Base-by-base conservation (phyloP, 2,797 vertebrate species). In the Mus minutoides region DNA sequence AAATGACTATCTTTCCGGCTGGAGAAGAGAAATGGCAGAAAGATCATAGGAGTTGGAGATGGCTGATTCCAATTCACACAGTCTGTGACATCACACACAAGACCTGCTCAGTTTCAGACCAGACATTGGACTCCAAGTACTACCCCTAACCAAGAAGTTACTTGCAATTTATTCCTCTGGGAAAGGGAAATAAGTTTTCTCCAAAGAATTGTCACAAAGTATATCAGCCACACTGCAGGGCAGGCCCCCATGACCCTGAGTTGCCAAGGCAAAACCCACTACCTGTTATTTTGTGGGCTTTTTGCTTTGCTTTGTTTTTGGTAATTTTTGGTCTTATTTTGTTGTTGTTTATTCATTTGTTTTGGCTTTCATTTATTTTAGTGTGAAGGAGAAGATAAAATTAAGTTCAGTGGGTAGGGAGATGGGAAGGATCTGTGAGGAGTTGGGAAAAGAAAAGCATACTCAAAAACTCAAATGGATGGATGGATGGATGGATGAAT, bases 51-150 rank as follows among this genome's bases (percentile, higher is more conserved):
- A 37, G 2, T 10, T 46, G 52, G 83, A 24, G 62, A 69, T 9
- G 19, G 9, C 19, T 0, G 0, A 8, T 24, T 29, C 19, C 46
- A n/a, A 67, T 21, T 85, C 80, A 67, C 17, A 8, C 2, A 1
- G 37, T 29, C 56, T 24, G 29, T 5, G 21, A 52, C 6, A 52
- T 31, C 60, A 46, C 3, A 29, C 58, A 2, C 5, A 34, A 64
- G 60, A 84, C 16, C 82, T 84, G 29, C 29, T 3, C 82, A 21
- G 43, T 16, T 49, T 67, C 83, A 46, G 34, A 34, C 10, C 31
- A 13, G 43, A 49, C 43, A 22, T 4, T 49, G 60, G 29, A 67
- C 43, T 34, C 29, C 7, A 49, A 49, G 19, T 46, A 6, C 60
- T 43, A 49, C 19, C 11, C 37, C 43, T 52, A 49, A 67, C 46